phyloP scores from a whole-genome alignment of 2,797 vertebrate genomes.

The Girardinus metallicus region DNA sequence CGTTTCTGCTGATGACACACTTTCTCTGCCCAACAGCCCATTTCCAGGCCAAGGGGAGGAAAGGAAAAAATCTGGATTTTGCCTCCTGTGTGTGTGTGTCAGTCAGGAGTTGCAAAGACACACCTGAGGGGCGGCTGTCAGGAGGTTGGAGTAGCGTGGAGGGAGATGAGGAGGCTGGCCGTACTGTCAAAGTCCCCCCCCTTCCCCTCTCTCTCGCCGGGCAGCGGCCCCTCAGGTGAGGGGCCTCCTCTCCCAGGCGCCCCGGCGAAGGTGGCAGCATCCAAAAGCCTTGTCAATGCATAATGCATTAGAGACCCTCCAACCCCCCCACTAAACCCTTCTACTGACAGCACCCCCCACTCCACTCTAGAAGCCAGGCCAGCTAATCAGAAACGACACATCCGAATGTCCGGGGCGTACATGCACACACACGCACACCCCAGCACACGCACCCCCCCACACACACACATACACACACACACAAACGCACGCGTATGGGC shows the following conservation, averaged over 20 bases:
- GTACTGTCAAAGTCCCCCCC: slow-evolving; percentile 56
- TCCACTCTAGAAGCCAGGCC: slow-evolving; percentile 89
- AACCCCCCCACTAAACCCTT: slow-evolving; percentile 39
- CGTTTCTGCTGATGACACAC: slow-evolving; percentile 81
- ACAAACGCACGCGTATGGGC: slow-evolving; percentile 86
- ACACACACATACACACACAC: too few species aligned
- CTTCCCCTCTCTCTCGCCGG: slow-evolving; percentile 22
- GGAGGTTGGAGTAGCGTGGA: slow-evolving; percentile 11
- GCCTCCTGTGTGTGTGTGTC: slow-evolving; percentile 38
- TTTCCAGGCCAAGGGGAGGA: slow-evolving; percentile 70
- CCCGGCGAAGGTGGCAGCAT: slow-evolving; percentile 85
- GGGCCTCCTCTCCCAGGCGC: slow-evolving; percentile 81
- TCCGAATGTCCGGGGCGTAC: slow-evolving; percentile 96
- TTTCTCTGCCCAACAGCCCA: slow-evolving; percentile 78
- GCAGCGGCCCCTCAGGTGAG: slow-evolving; percentile 72
- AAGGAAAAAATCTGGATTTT: slow-evolving; percentile 38
- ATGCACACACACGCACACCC: slow-evolving; percentile 42
- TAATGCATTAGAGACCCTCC: slow-evolving; percentile 94
- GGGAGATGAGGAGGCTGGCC: slow-evolving; percentile 18
- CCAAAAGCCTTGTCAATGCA: slow-evolving; percentile 92
- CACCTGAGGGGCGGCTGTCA: slow-evolving; percentile 60
- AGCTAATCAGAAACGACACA: slow-evolving; percentile 98
- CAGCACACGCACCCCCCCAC: too few species aligned
- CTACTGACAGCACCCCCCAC: slow-evolving; percentile 89
- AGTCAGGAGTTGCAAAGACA: slow-evolving; percentile 32